Evolutionary conservation across 2,888 invertebrate species (phyloP).

Genomic region (Ernsta delagoae): DNA sequence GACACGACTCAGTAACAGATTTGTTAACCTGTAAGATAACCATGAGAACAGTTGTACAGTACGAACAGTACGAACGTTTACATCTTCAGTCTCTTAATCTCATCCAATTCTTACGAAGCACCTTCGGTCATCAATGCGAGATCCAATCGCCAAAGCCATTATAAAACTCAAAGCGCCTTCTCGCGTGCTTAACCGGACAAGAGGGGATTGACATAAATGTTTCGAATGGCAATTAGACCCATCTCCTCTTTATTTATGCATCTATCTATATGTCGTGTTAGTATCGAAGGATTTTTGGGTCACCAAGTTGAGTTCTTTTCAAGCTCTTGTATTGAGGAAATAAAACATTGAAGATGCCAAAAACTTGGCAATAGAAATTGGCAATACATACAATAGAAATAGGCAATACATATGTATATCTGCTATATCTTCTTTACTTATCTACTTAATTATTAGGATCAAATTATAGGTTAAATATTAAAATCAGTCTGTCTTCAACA

Average conservation of each 20-base stretch:
- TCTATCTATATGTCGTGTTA: neutral
- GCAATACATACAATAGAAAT: too few relatives aligned
- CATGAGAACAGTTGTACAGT: too few relatives aligned
- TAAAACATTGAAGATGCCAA: neutral
- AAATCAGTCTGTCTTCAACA: too few relatives aligned
- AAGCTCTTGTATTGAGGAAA: neutral
- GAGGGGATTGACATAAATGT: neutral
- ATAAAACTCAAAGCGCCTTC: neutral
- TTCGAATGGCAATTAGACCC: neutral
- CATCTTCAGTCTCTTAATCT: too few relatives aligned
- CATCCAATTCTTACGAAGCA: neutral
- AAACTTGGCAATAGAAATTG: too few relatives aligned
- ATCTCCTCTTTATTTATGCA: neutral
- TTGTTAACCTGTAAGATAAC: too few relatives aligned
- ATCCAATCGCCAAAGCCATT: neutral
- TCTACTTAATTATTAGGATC: too few relatives aligned
- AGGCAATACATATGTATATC: too few relatives aligned
- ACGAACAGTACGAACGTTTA: too few relatives aligned
- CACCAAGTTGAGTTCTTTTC: neutral
- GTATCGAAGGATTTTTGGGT: conserved; percentile 1
- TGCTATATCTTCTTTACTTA: too few relatives aligned
- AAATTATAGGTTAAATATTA: too few relatives aligned
- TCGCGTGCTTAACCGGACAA: neutral
- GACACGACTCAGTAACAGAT: too few relatives aligned
- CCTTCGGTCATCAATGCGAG: neutral